Evolutionary conservation across 2,888 invertebrate genomes (phyloP), one percentile per base, ranked within the genome.

Genomic region (Desoria tigrina): DNA sequence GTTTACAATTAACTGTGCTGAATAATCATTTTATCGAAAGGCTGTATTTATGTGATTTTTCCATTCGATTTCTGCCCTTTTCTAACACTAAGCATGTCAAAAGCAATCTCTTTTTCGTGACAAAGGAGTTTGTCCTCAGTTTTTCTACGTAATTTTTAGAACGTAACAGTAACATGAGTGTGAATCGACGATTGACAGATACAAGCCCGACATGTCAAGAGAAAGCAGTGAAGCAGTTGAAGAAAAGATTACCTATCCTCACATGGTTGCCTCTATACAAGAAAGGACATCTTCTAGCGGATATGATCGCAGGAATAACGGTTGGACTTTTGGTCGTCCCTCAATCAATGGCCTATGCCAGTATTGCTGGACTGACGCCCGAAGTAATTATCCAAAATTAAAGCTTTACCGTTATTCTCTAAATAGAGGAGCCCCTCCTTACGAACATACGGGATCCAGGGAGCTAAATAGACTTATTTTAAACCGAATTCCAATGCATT

Each of bases 311-410:
- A 45, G 83, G 83, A 23, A 71, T 83, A 42, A 82, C 83, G 1
- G 83, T 84, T 1, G 95, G 94, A 0, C 84, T 95, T 66, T 95
- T 94, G 0, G 93, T 95, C 63, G 93, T 96, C 77, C 95, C 94
- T 16, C 94, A 94, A 82, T 87, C 87, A 18, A 86, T 90, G 74
- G 90, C 90, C 1, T 89, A 90, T 78, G 88, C 90, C 4, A 85
- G 86, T 23, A 81, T 90, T 37, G 90, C 90, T 14, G 87, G 87
- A 64, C 82, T 90, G 51, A 86, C 86, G 73, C 87, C 89, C 14
- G 87, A 89, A 84, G 89, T 89, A 81, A n/a, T n/a, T n/a, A n/a
- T n/a, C n/a, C n/a, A n/a, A n/a, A 79, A 74, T 24, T 42, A 23
- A 32, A 16, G n/a, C 26, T 14, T 27, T 39, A 18, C 3, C 11